Conservation (phyloP, 92 coral and sea anemone species). For the Micromussa lordhowensis region DNA sequence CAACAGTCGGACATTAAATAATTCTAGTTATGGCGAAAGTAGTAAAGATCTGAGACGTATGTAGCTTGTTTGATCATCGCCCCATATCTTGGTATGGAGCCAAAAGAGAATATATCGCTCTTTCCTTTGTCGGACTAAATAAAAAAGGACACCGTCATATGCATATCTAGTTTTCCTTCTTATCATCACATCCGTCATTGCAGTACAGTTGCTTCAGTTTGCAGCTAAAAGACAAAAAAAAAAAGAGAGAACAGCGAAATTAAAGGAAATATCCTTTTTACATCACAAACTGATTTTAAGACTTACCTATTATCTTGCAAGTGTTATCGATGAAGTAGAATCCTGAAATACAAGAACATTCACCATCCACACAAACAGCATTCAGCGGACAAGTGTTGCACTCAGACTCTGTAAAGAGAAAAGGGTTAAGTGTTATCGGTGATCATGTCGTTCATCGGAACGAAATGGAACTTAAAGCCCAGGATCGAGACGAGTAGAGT, state of each 20-base stretch:
- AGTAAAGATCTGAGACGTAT: too few species aligned
- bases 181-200: not conserved
- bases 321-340: constrained; percentile 48
- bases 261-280: not conserved
- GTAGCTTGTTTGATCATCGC: too few species aligned
- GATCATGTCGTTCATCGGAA: not conserved
- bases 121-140: not conserved
- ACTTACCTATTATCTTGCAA: constrained; percentile 48
- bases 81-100: too few species aligned
- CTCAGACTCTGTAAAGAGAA: constrained; percentile 20
- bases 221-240: not conserved
- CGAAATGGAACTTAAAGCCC: not conserved
- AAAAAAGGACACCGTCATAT: not conserved
- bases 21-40: too few species aligned
- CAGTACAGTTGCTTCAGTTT: not conserved
- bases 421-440: not conserved
- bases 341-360: constrained; percentile 70
- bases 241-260: not conserved
- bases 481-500: too few species aligned
- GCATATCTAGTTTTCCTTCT: not conserved
- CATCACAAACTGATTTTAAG: not conserved
- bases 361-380: constrained; percentile 67
- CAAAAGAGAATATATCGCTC: too few species aligned
- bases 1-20: too few species aligned
- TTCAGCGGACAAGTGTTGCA: constrained; percentile 68